Conservation (phyloP, 2,888 invertebrate genomes). For the Spisula solida region DNA sequence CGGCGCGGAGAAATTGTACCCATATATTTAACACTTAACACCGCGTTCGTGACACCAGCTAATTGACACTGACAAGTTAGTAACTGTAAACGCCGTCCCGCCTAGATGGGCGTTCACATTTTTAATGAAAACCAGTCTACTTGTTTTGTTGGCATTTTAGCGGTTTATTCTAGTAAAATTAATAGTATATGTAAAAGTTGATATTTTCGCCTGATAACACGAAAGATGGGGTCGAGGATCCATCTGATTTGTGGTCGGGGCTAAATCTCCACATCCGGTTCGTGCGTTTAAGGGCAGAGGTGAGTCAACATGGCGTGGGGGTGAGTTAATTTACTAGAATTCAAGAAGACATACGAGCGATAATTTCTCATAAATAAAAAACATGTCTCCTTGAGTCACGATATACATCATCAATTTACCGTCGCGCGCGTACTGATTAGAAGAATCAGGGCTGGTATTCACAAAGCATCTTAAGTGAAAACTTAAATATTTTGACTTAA, state of each 20-base stretch:
- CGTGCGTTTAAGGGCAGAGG: not conserved
- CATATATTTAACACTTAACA: slow-evolving; percentile 15
- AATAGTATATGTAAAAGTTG: not conserved
- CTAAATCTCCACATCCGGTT: not conserved
- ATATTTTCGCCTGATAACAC: not conserved
- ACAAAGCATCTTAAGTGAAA: too few species aligned
- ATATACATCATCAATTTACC: not conserved
- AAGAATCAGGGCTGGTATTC: not conserved
- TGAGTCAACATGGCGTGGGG: not conserved
- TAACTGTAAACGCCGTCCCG: not conserved
- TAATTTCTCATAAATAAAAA: not conserved
- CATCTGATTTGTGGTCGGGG: not conserved
- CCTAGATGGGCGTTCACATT: slow-evolving; percentile 1
- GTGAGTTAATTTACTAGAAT: too few species aligned
- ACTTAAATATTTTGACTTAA: too few species aligned
- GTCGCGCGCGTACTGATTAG: too few species aligned
- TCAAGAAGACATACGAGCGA: not conserved
- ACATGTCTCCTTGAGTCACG: not conserved
- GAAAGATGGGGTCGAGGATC: not conserved
- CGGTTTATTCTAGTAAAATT: not conserved
- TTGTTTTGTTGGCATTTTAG: not conserved
- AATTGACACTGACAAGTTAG: slow-evolving; percentile 17
- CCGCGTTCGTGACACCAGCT: not conserved
- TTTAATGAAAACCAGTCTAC: slow-evolving; percentile 12
- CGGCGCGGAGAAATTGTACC: not conserved